Percentiles rank a stretch among this genome's conserved stretches.
phyloP scores from a whole-genome alignment of 2,888 invertebrate species.

The Azorinus chamasolen region DNA sequence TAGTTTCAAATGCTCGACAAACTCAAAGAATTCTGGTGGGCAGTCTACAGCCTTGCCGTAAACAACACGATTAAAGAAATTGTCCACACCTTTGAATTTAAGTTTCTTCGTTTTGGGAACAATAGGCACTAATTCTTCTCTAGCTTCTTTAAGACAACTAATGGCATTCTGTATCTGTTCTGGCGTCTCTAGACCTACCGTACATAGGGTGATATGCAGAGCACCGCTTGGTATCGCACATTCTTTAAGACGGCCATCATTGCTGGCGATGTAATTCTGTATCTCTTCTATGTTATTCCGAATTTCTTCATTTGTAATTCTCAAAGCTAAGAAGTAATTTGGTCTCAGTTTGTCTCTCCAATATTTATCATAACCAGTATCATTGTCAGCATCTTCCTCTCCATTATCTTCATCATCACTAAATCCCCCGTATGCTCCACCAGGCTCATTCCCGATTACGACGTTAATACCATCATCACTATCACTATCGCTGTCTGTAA shows the following conservation, averaged over 20 bases:
- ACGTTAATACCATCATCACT: conserved; percentile 76
- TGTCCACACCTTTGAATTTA: conserved; percentile 80
- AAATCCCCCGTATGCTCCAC: conserved; percentile 32
- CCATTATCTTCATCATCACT: conserved; percentile 35
- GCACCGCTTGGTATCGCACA: conserved; percentile 82
- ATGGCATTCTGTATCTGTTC: conserved; percentile 78
- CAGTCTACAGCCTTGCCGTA: conserved; percentile 84
- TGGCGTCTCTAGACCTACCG: conserved; percentile 83
- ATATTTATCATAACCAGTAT: conserved; percentile 48
- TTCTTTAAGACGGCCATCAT: conserved; percentile 81
- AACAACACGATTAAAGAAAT: conserved; percentile 86
- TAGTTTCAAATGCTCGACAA: conserved; percentile 81
- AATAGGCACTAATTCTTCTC: conserved; percentile 69
- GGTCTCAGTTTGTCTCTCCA: conserved; percentile 83
- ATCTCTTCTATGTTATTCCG: conserved; percentile 75
- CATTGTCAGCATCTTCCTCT: conserved; percentile 30
- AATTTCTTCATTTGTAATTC: conserved; percentile 82
- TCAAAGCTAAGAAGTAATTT: conserved; percentile 86
- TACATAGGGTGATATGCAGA: conserved; percentile 86
- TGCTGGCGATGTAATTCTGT: conserved; percentile 82
- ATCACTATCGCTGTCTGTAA: conserved; percentile 51
- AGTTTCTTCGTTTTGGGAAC: conserved; percentile 73
- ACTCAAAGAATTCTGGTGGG: conserved; percentile 78
- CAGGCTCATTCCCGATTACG: conserved; percentile 60
- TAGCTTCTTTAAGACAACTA: conserved; percentile 70